Base-by-base conservation (phyloP, 2,797 vertebrate genomes). In the Pseudomugil tenellus region DNA sequence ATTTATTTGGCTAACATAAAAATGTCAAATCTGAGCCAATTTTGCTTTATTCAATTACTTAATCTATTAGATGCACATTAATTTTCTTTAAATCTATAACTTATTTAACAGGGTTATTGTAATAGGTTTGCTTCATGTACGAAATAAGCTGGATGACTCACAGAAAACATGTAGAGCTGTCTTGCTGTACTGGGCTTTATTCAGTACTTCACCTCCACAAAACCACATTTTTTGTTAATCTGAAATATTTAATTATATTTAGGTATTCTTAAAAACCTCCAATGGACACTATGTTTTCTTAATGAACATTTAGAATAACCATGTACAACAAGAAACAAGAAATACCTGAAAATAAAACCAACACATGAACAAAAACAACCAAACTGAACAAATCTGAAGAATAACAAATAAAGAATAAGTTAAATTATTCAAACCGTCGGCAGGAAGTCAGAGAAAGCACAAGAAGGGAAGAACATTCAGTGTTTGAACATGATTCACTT, bases 241-340 rank as follows among this genome's bases (percentile, higher is more conserved):
- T 28, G 26, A 53, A 53, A 53, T 23, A 31, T 34, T 32, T 2
- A 52, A 4, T 51, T 58, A 23, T 29, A 25, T 57, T 53, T 58
- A 65, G 62, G 58, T 62, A 37, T 57, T 23, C 8, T 3, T 31
- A 41, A 23, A 63, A 63, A 13, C 10, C 9, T 52, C 54, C 49
- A 70, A 7, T 25, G 57, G 53, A 56, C 21, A 6, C 23, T 25
- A 60, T 52, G 28, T 34, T 56, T 25, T 75, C 55, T 41, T 31
- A 0, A 16, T 66, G 39, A 68, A 79, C 28, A 19, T 17, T 4
- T 23, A 51, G 48, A 6, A 16, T 46, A 52, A 67, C 29, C 1
- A 28, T 3, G 26, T 67, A 29, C 63, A 53, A 83, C 70, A 68
- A 52, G 3, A 77, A 61, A 71, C 19, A 41, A 53, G 54, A 57